Conservation (phyloP, 2,113 vertebrate genomes). For the Tragelaphus strepsiceros region DNA sequence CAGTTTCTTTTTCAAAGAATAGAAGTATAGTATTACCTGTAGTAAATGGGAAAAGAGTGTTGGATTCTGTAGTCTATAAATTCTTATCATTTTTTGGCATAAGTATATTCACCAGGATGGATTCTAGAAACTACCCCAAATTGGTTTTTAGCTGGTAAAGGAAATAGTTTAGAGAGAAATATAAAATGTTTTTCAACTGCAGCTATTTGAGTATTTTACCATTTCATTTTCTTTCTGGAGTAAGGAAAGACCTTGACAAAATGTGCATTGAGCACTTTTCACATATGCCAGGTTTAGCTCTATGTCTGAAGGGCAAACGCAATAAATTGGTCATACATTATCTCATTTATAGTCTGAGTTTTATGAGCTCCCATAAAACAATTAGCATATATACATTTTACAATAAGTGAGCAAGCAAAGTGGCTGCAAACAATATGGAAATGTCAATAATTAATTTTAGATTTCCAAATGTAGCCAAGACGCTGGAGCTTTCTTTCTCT, state of each 20-base stretch:
- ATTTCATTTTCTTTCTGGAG: neutral
- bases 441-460: slow-evolving; percentile 74
- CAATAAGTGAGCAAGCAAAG: slow-evolving; percentile 57
- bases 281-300: slow-evolving; percentile 30
- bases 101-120: neutral
- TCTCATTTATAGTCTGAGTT: slow-evolving; percentile 65
- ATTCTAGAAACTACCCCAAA: neutral
- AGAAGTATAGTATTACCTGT: neutral
- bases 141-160: neutral
- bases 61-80: neutral
- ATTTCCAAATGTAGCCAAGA: slow-evolving; percentile 58
- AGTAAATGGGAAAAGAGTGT: neutral
- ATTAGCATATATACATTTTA: slow-evolving; percentile 42
- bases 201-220: slow-evolving; percentile 15
- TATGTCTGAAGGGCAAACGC: slow-evolving; percentile 44
- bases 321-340: slow-evolving; percentile 50
- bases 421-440: slow-evolving; percentile 63
- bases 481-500: slow-evolving; percentile 50
- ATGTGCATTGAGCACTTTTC: neutral
- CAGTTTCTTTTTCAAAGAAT: neutral
- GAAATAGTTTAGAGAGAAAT: neutral
- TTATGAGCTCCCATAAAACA: slow-evolving; percentile 62
- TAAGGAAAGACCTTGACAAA: slow-evolving; percentile 52
- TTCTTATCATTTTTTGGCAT: neutral
- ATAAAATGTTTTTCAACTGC: neutral